Conservation (phyloP, 2,888 invertebrate species). For the Drosophila nigritarsus region DNA sequence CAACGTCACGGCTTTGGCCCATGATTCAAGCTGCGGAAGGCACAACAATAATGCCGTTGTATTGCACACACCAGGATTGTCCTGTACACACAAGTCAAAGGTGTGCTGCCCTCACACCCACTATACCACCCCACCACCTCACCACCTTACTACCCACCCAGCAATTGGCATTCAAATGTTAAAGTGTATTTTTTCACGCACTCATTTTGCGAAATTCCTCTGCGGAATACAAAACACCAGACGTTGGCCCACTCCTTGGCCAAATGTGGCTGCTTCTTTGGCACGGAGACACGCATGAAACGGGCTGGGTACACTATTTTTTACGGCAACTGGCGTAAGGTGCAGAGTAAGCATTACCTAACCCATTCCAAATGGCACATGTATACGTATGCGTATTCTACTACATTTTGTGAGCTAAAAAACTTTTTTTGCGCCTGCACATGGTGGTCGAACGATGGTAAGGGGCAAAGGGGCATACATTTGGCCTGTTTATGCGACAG, state of each 20-base stretch:
- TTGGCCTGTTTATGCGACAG: constrained; percentile 70
- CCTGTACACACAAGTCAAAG: constrained; percentile 32
- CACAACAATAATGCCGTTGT: constrained; percentile 54
- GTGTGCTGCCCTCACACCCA: constrained; percentile 6
- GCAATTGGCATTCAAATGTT: constrained; percentile 81
- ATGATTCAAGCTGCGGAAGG: constrained; percentile 60
- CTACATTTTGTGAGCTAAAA: constrained; percentile 50
- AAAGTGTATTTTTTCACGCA: constrained; percentile 81
- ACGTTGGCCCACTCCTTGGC: constrained; percentile 4
- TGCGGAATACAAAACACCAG: constrained; percentile 68
- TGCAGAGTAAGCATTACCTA: constrained; percentile 2
- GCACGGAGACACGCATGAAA: constrained; percentile 6
- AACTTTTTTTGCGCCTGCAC: constrained; percentile 34
- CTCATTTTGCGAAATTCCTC: constrained; percentile 59
- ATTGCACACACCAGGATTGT: constrained; percentile 29
- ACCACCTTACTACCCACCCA: not conserved
- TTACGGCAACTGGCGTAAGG: constrained; percentile 12
- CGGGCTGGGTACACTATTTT: constrained; percentile 35
- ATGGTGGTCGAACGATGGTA: not conserved
- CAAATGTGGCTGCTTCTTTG: constrained; percentile 6
- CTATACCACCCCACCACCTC: not conserved
- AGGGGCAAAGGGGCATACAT: constrained; percentile 19
- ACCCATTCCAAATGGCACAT: constrained; percentile 6
- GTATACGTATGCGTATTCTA: constrained; percentile 24
- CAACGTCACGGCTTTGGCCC: constrained; percentile 75